These are phyloP conservation scores for Drosophila watanabei DNA, from an alignment of 1,140 invertebrate species.

Conservation along the genomic window DNA sequence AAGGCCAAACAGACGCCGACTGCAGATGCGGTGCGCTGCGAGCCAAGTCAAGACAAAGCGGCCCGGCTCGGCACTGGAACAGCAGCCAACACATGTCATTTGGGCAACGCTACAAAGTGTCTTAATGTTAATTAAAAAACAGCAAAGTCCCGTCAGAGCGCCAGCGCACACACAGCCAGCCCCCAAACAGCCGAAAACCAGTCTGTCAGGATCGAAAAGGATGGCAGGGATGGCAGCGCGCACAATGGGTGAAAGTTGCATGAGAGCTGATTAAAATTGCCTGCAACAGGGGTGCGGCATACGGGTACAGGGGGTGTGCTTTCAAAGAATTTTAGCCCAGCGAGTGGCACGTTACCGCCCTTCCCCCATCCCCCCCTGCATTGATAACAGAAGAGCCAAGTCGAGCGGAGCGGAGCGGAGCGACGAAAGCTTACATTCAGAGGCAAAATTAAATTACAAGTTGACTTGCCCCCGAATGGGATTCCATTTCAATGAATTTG, in stretches of 20 bases:
- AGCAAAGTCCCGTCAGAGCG: slow-evolving; percentile 55
- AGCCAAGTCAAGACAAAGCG: slow-evolving; percentile 39
- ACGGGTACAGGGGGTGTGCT: background rate
- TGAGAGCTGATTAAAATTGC: slow-evolving; percentile 59
- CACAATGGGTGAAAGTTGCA: slow-evolving; percentile 55
- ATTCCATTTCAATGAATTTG: slow-evolving; percentile 43
- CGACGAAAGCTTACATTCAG: slow-evolving; percentile 34
- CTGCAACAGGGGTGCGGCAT: background rate
- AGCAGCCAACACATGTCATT: slow-evolving; percentile 73
- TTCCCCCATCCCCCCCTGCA: background rate
- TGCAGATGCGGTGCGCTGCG: slow-evolving; percentile 19
- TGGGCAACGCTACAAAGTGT: slow-evolving; percentile 65
- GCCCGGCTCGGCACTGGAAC: slow-evolving; percentile 22
- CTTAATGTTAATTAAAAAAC: slow-evolving; percentile 82
- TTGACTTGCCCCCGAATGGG: slow-evolving; percentile 35
- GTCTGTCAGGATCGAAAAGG: slow-evolving; percentile 18
- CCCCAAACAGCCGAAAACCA: slow-evolving; percentile 19
- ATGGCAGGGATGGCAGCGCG: slow-evolving; percentile 32
- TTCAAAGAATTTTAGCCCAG: slow-evolving; percentile 13
- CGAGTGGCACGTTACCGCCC: slow-evolving; percentile 2
- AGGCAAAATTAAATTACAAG: slow-evolving; percentile 52
- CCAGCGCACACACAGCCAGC: slow-evolving; percentile 18
- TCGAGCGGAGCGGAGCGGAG: slow-evolving; percentile 24
- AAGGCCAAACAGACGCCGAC: slow-evolving; percentile 6
- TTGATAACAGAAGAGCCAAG: slow-evolving; percentile 28